These are phyloP conservation scores for Marcusenius ussheri DNA, from an alignment of 2,113 vertebrate species.

Conservation along the genomic window DNA sequence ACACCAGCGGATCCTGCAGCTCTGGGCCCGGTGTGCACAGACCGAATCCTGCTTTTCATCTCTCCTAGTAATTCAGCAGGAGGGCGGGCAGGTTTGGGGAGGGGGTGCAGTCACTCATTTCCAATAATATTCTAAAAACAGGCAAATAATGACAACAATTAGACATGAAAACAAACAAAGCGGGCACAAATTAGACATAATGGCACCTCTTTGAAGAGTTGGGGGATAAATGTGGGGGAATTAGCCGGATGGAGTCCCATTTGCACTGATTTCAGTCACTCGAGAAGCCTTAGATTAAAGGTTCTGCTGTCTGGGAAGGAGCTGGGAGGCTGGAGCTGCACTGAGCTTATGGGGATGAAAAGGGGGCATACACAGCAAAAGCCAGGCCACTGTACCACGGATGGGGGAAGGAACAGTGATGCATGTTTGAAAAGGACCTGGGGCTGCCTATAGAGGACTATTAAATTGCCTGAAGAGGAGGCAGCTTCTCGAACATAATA, in stretches of 20 bases:
- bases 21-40: not conserved
- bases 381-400: not conserved
- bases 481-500: not conserved
- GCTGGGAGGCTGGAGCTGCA: not conserved
- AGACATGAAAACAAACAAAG: constrained; percentile 9
- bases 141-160: constrained; percentile 19
- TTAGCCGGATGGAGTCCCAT: not conserved
- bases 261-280: not conserved
- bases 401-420: not conserved
- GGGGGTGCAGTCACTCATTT: not conserved
- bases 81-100: not conserved
- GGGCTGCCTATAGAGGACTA: not conserved
- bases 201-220: constrained; percentile 10
- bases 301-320: not conserved
- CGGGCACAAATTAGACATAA: not conserved
- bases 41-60: not conserved
- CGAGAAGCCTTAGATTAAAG: constrained; percentile 16
- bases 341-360: constrained; percentile 4
- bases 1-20: not conserved
- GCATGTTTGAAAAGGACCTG: not conserved
- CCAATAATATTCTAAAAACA: not conserved
- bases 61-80: not conserved
- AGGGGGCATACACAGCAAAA: not conserved
- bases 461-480: not conserved
- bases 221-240: not conserved